Base-by-base conservation (phyloP, 2,113 vertebrate species). In the Hiodon tergisus region DNA sequence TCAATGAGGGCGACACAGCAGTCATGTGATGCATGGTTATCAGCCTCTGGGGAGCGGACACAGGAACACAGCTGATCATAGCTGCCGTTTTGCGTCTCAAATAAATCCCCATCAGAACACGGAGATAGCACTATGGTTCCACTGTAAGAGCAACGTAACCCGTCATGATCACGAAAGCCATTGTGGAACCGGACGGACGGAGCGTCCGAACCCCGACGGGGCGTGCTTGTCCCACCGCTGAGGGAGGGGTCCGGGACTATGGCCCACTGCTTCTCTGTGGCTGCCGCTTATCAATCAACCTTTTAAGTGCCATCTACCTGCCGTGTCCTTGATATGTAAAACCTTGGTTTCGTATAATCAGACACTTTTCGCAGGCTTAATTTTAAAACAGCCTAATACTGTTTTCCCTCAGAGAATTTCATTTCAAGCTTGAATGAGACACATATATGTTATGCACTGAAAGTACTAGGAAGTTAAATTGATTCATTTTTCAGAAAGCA, bases 31-130 rank as follows among this genome's bases (percentile, higher is more conserved):
- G 74, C 57, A n/a, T 65, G 59, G 48, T 51, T 50, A 0, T 14
- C 53, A 59, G 67, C 51, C 53, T 9, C n/a, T 76, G 76, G 82
- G 67, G 8, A 71, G 84, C 86, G 85, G 86, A 79, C 82, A 81
- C 82, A 47, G 67, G 78, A 76, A 76, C 74, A 79, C 71, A 71
- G 75, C 72, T 75, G 79, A 82, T 86, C 82, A 81, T 81, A 84
- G 79, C 69, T 11, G 13, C 52, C 46, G 47, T 17, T 52, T n/a
- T 10, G 58, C n/a, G 47, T 58, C 46, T 9, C 31, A 46, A 71
- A 58, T 60, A 60, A 71, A 71, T 11, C 57, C 7, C 10, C 60
- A 50, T 59, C 3, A 5, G 5, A 46, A 59, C 14, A 48, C 46
- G 57, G 69, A 46, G 3, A n/a, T 5, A 16, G 65, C 6, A 2